Conservation (phyloP, 2,888 invertebrate species). For the Peribatodes rhomboidaria region DNA sequence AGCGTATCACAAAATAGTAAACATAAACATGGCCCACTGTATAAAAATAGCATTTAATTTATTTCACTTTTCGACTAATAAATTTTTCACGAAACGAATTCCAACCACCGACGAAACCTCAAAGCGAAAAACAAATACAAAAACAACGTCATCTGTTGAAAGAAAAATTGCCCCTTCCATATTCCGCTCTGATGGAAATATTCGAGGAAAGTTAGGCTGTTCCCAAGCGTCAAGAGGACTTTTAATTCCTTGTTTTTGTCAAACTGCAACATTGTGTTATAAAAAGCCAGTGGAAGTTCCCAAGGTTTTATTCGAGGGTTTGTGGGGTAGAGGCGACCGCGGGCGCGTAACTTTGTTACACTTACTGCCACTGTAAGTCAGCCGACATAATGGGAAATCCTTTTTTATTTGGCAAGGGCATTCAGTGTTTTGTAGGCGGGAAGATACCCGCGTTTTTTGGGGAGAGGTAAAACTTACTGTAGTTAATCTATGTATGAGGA, state of each 20-base stretch:
- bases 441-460: conserved; percentile 20
- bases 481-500: not conserved
- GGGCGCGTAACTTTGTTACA: conserved; percentile 68
- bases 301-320: conserved; percentile 67
- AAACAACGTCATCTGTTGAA: conserved; percentile 44
- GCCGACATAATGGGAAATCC: conserved; percentile 70
- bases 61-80: not conserved
- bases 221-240: conserved; percentile 49
- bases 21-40: no score
- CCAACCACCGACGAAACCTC: conserved; percentile 19
- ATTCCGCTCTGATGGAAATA: conserved; percentile 47
- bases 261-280: conserved; percentile 63
- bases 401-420: conserved; percentile 65
- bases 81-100: conserved; percentile 34
- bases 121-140: conserved; percentile 38
- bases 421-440: conserved; percentile 57
- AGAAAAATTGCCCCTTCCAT: conserved; percentile 44
- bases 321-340: conserved; percentile 62
- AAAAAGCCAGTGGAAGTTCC: conserved; percentile 67
- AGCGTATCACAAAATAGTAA: not conserved
- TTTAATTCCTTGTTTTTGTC: conserved; percentile 64
- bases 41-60: not conserved
- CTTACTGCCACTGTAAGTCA: conserved; percentile 69
- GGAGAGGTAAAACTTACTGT: conserved; percentile 20
- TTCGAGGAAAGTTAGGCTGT: conserved; percentile 51